Evolutionary conservation across 2,797 vertebrate genomes (phyloP).

Genomic region (Balearica regulorum): DNA sequence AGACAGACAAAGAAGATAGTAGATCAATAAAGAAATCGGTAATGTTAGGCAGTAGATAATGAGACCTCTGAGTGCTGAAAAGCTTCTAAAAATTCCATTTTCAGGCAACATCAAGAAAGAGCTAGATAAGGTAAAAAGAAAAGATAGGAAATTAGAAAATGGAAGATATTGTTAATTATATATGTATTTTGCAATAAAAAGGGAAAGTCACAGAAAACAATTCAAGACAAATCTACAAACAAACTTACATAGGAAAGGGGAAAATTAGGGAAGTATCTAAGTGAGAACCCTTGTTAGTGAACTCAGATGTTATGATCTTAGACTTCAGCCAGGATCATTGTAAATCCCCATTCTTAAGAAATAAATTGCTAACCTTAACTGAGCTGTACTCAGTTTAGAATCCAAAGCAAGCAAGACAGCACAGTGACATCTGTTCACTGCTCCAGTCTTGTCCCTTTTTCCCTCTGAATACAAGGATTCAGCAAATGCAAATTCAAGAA

Average conservation of each 20-base stretch:
- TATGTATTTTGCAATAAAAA: not conserved
- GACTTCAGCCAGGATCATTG: not conserved
- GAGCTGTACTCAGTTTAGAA: not conserved
- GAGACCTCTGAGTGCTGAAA: not conserved
- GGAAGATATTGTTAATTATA: not conserved
- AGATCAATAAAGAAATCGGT: conserved; percentile 45
- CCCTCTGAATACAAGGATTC: not conserved
- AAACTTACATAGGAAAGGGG: not conserved
- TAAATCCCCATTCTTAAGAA: not conserved
- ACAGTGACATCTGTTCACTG: not conserved
- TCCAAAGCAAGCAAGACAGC: not conserved
- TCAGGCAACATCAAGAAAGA: not conserved
- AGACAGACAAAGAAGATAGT: not conserved
- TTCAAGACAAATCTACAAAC: not conserved
- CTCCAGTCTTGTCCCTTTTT: not conserved
- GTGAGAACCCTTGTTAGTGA: not conserved
- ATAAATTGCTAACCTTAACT: not conserved
- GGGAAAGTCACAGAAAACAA: not conserved
- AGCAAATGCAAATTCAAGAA: not conserved
- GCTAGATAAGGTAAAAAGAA: not conserved
- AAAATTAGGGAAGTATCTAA: not conserved
- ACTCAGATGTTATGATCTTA: not conserved
- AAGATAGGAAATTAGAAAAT: not conserved
- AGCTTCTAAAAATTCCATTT: conserved; percentile 6
- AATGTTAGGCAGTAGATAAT: not conserved